Evolutionary conservation across 2,797 vertebrate genomes (phyloP).

Genomic region (Lutjanus argentimaculatus): DNA sequence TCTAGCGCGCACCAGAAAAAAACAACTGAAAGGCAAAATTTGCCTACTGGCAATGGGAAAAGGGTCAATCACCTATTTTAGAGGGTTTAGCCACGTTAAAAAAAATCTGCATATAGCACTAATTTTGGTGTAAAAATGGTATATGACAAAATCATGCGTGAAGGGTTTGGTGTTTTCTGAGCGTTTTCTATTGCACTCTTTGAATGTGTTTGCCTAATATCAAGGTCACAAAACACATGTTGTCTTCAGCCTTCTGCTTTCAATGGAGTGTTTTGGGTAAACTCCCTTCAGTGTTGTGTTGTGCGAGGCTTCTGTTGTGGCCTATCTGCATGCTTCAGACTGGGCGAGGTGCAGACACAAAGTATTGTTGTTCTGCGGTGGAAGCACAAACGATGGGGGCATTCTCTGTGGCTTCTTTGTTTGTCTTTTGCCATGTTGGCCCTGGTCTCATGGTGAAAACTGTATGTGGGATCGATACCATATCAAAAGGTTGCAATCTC

Average conservation of each 20-base stretch:
- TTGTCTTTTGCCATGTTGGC: constrained; percentile 56
- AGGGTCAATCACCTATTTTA: too few species aligned
- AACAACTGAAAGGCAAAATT: too few species aligned
- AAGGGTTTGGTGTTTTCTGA: neutral
- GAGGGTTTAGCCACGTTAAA: too few species aligned
- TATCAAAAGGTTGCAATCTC: neutral
- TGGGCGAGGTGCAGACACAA: constrained; percentile 48
- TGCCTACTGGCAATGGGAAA: too few species aligned
- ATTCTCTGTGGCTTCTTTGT: constrained; percentile 60
- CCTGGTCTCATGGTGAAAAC: neutral
- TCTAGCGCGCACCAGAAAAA: too few species aligned
- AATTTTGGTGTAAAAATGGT: too few species aligned
- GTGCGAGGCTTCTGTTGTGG: constrained; percentile 63
- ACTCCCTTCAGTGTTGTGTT: constrained; percentile 47
- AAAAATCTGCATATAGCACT: too few species aligned
- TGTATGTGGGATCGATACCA: neutral
- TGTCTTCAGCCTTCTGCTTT: constrained; percentile 27
- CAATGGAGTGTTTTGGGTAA: constrained; percentile 41
- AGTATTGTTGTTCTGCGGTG: constrained; percentile 54
- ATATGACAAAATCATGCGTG: constrained; percentile 2
- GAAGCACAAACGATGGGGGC: constrained; percentile 37
- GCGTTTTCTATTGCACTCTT: constrained; percentile 25
- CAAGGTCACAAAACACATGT: constrained; percentile 35
- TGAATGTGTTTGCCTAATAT: constrained; percentile 33
- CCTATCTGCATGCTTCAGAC: constrained; percentile 59